Evolutionary conservation across 2,113 vertebrate species (phyloP).

Genomic region (Zootoca vivipara): DNA sequence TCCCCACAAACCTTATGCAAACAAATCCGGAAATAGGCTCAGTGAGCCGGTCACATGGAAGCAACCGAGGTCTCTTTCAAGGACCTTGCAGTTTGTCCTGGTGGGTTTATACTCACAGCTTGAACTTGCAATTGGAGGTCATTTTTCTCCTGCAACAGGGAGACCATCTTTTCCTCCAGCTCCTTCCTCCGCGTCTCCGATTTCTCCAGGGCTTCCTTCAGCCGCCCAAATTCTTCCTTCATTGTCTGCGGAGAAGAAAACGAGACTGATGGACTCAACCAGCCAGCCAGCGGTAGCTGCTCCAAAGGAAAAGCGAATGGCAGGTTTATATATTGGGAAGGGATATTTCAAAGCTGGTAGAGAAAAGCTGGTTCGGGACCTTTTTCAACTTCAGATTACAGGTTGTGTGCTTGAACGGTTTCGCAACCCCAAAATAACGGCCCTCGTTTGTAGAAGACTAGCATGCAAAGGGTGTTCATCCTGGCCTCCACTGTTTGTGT

Average conservation of each 20-base stretch:
- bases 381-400: background rate
- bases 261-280: background rate
- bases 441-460: background rate
- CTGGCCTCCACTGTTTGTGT: background rate
- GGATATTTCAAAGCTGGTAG: no score
- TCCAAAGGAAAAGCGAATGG: background rate
- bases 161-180: conserved; percentile 95
- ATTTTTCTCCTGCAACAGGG: conserved; percentile 92
- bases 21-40: no score
- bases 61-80: no score
- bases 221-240: conserved; percentile 81
- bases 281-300: no score
- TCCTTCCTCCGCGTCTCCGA: conserved; percentile 89
- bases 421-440: background rate
- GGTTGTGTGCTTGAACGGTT: background rate
- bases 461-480: background rate
- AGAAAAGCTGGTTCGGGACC: no score
- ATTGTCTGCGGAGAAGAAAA: conserved; percentile 51
- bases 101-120: conserved; percentile 72
- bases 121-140: conserved; percentile 93
- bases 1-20: no score
- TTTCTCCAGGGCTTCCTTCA: conserved; percentile 89
- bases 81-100: no score
- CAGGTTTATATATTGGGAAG: background rate
- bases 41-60: no score